These are phyloP conservation scores for Diprion similis DNA, from an alignment of 1,140 invertebrate genomes.

Conservation along the genomic window DNA sequence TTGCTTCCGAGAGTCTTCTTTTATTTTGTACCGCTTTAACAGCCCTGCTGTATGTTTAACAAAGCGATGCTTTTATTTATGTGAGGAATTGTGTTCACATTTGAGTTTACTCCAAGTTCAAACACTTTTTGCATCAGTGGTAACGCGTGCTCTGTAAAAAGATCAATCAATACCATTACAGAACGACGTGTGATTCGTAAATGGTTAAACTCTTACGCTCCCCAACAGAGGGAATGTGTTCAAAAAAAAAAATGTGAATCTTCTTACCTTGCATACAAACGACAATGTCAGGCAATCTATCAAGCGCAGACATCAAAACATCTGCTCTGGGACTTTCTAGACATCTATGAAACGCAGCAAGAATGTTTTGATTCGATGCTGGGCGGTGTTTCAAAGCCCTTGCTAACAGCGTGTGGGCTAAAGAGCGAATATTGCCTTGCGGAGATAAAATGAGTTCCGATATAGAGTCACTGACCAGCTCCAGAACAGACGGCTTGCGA, in stretches of 20 bases:
- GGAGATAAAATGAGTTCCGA: slow-evolving; percentile 68
- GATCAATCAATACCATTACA: slow-evolving; percentile 31
- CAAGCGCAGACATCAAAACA: slow-evolving; percentile 79
- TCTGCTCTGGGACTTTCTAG: slow-evolving; percentile 80
- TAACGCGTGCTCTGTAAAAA: slow-evolving; percentile 77
- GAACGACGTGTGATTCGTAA: background rate
- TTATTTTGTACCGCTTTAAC: slow-evolving; percentile 54
- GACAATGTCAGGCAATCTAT: slow-evolving; percentile 83
- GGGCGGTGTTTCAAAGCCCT: slow-evolving; percentile 74
- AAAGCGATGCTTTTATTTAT: slow-evolving; percentile 81
- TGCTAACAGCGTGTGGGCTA: slow-evolving; percentile 71
- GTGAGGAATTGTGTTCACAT: slow-evolving; percentile 78
- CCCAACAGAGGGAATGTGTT: slow-evolving; percentile 13
- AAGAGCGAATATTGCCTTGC: slow-evolving; percentile 68
- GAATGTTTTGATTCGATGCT: slow-evolving; percentile 63
- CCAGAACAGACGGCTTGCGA: slow-evolving; percentile 71
- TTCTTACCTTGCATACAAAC: slow-evolving; percentile 77
- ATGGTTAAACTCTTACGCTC: no score
- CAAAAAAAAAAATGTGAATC: slow-evolving; percentile 16
- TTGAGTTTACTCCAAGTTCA: slow-evolving; percentile 79
- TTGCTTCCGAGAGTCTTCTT: no score
- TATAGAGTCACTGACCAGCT: slow-evolving; percentile 70
- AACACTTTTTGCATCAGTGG: slow-evolving; percentile 83
- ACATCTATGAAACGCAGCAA: slow-evolving; percentile 81
- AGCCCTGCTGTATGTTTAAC: slow-evolving; percentile 83